Evolutionary conservation across 2,113 vertebrate genomes (phyloP).

Genomic region (Ellobius talpinus): DNA sequence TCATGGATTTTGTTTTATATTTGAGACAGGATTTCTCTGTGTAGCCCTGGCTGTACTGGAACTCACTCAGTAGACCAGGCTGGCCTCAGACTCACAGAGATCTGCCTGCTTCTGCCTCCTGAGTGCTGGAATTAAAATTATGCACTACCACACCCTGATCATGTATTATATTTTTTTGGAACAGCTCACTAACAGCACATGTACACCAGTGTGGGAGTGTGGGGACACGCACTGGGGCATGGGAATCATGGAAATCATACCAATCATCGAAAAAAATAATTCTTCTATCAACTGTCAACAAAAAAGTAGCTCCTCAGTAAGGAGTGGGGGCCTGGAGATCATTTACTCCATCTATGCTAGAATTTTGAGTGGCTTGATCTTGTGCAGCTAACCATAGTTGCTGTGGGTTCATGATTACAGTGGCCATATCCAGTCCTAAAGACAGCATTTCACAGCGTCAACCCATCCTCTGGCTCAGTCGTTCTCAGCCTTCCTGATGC

Average conservation of each 20-base stretch:
- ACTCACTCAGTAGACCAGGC: not conserved
- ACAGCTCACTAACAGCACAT: not conserved
- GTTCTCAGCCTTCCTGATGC: not conserved
- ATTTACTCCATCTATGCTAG: not conserved
- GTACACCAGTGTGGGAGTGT: not conserved
- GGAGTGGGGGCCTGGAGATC: not conserved
- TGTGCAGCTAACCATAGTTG: not conserved
- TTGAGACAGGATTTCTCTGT: not conserved
- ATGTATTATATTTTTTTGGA: not conserved
- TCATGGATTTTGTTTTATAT: not conserved
- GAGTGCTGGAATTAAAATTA: not conserved
- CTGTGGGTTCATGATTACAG: not conserved
- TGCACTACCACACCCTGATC: not conserved
- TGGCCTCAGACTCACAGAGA: not conserved
- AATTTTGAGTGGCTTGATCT: not conserved
- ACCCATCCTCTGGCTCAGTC: not conserved
- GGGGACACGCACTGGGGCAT: not conserved
- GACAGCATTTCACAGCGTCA: not conserved
- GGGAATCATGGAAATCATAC: not conserved
- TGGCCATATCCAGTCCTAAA: too few species aligned
- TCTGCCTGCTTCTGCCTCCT: not conserved
- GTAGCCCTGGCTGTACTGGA: not conserved
- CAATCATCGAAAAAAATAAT: not conserved
- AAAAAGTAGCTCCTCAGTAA: not conserved
- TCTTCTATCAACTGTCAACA: not conserved